Evolutionary conservation across 2,113 vertebrate species (phyloP), one percentile per base, ranked within the genome.

Genomic region (Hippotragus niger): DNA sequence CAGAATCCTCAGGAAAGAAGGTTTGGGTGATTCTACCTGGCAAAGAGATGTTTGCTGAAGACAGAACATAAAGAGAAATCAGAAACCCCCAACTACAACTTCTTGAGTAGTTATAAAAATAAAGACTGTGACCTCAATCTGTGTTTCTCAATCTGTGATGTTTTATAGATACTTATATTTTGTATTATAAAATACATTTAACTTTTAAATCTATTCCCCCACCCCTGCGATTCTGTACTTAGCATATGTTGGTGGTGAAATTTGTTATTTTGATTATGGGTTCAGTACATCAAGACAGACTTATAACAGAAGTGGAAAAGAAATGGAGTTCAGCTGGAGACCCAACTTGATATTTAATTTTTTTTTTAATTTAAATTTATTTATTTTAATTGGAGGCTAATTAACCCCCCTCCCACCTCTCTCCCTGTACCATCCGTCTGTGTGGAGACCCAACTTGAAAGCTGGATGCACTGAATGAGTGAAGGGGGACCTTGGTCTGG

Each of bases 161-260:
- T 36, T 82, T 81, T 94, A 40, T 64, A 43, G 25, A 9, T 55
- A 78, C 31, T 92, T 60, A 36, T n/a, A 40, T 85, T 88, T 94
- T 50, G 19, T 57, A 78, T 80, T 67, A 67, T 23, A 88, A 88
- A 53, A 78, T 43, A 55, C 52, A 67, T 60, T 95, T 80, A n/a
- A 55, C 50, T 36, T 89, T 94, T 87, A 17, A 16, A 67, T 67
- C 52, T 78, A 31, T 36, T 58, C 13, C 52, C 50, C 53, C 21
- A n/a, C n/a, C 6, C 16, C 52, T 8, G 45, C 43, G 23, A 7
- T 53, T 55, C 53, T 64, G 14, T 64, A 76, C 25, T 71, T 76
- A 6, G 9, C 53, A 25, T 33, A 55, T 57, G 21, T 83, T 88
- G 29, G n/a, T 93, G 36, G 82, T 60, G 3, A 90, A 80, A 0